Conservation (phyloP, 2,888 invertebrate species). For the Prionchulus punctatus region DNA sequence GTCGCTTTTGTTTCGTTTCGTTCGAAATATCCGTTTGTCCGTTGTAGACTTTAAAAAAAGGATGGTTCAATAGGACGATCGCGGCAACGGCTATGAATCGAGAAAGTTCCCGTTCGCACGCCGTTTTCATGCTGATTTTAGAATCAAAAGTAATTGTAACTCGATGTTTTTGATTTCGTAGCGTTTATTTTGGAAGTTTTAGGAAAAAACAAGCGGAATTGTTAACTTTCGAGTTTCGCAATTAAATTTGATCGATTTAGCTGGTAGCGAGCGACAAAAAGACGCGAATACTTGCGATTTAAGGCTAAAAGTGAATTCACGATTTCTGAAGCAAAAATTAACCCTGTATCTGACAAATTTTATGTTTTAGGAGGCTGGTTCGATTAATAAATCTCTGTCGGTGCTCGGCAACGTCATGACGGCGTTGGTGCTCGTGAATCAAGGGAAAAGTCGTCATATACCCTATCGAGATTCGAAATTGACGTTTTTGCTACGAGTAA, state of each 20-base stretch:
- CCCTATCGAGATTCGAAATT: slow-evolving; percentile 37
- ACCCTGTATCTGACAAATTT: neutral
- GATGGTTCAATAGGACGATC: slow-evolving; percentile 33
- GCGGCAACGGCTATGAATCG: slow-evolving; percentile 37
- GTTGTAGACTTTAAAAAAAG: slow-evolving; percentile 26
- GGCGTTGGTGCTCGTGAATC: slow-evolving; percentile 25
- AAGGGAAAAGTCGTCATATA: slow-evolving; percentile 15
- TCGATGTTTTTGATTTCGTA: neutral
- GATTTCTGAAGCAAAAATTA: too few relatives aligned
- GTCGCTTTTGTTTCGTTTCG: too few relatives aligned
- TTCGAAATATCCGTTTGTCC: neutral
- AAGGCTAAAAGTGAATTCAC: slow-evolving; percentile 29
- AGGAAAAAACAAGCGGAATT: slow-evolving; percentile 30
- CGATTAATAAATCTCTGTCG: slow-evolving; percentile 36
- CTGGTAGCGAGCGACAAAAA: slow-evolving; percentile 37
- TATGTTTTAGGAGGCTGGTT: slow-evolving; percentile 32
- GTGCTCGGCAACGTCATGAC: slow-evolving; percentile 36
- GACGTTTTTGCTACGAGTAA: slow-evolving; percentile 35
- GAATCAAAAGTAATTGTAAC: slow-evolving; percentile 27
- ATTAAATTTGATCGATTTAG: slow-evolving; percentile 38
- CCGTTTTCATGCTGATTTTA: slow-evolving; percentile 33
- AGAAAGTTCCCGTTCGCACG: slow-evolving; percentile 36
- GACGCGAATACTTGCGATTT: slow-evolving; percentile 33
- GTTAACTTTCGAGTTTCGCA: slow-evolving; percentile 30
- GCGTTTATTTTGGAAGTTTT: slow-evolving; percentile 4